phyloP scores from a whole-genome alignment of 2,797 vertebrate species.

The Enteromius unitaeniatus region DNA sequence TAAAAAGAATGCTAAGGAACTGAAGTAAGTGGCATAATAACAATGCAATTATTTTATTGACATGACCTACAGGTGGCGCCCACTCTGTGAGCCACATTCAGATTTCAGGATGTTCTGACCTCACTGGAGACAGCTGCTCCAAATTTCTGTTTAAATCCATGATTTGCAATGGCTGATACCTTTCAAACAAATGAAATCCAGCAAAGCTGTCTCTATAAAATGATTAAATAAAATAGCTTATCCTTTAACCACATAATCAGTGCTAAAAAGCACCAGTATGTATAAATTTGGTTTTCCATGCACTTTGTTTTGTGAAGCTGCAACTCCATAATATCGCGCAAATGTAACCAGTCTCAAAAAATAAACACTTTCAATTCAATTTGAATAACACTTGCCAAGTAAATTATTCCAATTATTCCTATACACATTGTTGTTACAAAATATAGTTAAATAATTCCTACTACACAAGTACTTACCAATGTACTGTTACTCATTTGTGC shows the following conservation, averaged over 20 bases:
- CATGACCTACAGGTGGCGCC: not conserved
- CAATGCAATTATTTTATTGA: not conserved
- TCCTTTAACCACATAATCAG: not conserved
- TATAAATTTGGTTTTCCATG: not conserved
- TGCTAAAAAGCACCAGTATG: not conserved
- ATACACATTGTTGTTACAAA: too few relatives aligned
- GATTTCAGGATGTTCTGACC: conserved; percentile 7
- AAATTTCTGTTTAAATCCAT: conserved; percentile 19
- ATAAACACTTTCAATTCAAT: not conserved
- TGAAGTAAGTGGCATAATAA: not conserved
- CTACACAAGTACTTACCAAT: too few relatives aligned
- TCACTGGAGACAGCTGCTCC: not conserved
- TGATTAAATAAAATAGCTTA: conserved; percentile 12
- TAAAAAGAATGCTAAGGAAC: conserved; percentile 19
- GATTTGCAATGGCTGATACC: not conserved
- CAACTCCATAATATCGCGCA: not conserved
- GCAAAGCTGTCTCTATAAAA: conserved; percentile 10
- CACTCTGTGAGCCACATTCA: not conserved
- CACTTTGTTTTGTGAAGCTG: not conserved
- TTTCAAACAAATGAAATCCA: conserved; percentile 15
- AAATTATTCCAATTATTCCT: too few relatives aligned
- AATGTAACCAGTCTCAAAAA: not conserved
- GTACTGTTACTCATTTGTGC: too few relatives aligned
- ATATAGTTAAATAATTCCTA: too few relatives aligned
- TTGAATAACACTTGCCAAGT: not conserved